Percentiles rank a stretch among this genome's conserved stretches.
Evolutionary conservation across 2,888 invertebrate species (phyloP).

Genomic region (Bombyx huttoni): DNA sequence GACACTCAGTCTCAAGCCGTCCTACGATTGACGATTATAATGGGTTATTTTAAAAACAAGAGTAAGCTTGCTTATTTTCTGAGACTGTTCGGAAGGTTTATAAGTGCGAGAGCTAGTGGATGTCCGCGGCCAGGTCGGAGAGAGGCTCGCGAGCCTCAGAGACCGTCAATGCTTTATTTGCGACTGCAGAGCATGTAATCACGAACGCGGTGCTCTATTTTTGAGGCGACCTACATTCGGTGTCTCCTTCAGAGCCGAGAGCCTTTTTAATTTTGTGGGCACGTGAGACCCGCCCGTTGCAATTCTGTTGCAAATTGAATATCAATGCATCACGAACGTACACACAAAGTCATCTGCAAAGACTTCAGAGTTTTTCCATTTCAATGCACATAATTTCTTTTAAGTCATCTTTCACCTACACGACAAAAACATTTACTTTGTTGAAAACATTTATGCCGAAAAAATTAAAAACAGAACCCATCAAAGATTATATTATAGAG

Average conservation of each 20-base stretch:
- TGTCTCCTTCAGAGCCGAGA: slow-evolving; percentile 1
- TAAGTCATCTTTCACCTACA: too few species aligned
- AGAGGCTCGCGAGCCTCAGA: background rate
- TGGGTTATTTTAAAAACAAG: too few species aligned
- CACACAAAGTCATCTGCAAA: too few species aligned
- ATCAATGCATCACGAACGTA: too few species aligned
- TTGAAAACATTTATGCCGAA: too few species aligned
- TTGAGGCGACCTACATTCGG: slow-evolving; percentile 17
- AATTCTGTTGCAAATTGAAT: background rate
- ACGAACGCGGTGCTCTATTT: slow-evolving; percentile 17
- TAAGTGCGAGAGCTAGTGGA: background rate
- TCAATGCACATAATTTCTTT: too few species aligned
- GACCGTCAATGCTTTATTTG: background rate
- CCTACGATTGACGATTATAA: too few species aligned
- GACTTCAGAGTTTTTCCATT: too few species aligned
- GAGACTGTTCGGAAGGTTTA: background rate
- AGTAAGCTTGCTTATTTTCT: background rate
- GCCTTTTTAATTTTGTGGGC: slow-evolving; percentile 4
- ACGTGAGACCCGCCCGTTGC: background rate
- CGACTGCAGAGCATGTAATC: background rate
- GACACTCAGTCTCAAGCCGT: too few species aligned
- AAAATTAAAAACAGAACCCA: too few species aligned
- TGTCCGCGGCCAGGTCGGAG: background rate
- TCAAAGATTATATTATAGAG: too few species aligned
- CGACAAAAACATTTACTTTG: too few species aligned